These are phyloP conservation scores for Leucoptera coffeella DNA, from an alignment of 2,888 invertebrate genomes.

Conservation along the genomic window DNA sequence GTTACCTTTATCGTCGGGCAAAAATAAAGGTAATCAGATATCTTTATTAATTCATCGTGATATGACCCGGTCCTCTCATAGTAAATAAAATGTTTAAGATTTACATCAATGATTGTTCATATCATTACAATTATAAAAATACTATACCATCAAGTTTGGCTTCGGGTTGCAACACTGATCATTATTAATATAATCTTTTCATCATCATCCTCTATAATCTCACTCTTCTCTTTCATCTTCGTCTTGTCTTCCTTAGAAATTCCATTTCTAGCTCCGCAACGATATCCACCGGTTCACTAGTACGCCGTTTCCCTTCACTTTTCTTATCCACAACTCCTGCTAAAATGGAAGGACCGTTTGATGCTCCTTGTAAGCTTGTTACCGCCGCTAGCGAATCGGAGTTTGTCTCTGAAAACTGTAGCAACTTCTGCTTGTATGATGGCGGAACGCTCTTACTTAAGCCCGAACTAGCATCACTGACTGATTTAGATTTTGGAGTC, in stretches of 20 bases:
- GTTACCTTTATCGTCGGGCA: too few relatives aligned
- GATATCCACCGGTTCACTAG: slow-evolving; percentile 37
- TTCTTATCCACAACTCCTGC: slow-evolving; percentile 41
- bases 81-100: too few relatives aligned
- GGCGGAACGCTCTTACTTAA: slow-evolving; percentile 47
- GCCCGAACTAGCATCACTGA: slow-evolving; percentile 32
- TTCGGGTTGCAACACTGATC: slow-evolving; percentile 21
- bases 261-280: slow-evolving; percentile 18
- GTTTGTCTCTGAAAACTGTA: slow-evolving; percentile 43
- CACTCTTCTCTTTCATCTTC: slow-evolving; percentile 33
- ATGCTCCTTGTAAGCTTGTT: slow-evolving; percentile 42
- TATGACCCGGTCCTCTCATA: too few relatives aligned
- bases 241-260: slow-evolving; percentile 36
- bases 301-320: slow-evolving; percentile 26
- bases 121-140: too few relatives aligned
- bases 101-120: too few relatives aligned
- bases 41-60: too few relatives aligned
- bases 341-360: slow-evolving; percentile 42
- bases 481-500: slow-evolving; percentile 37
- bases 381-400: slow-evolving; percentile 38
- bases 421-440: slow-evolving; percentile 41
- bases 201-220: slow-evolving; percentile 38
- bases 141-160: slow-evolving; percentile 29
- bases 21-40: too few relatives aligned
- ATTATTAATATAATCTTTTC: slow-evolving; percentile 36